A percentile compares a stretch with the other conserved stretches of the same genome.
Conservation (phyloP, 2,113 vertebrate species). For the Calyptomena viridis region DNA sequence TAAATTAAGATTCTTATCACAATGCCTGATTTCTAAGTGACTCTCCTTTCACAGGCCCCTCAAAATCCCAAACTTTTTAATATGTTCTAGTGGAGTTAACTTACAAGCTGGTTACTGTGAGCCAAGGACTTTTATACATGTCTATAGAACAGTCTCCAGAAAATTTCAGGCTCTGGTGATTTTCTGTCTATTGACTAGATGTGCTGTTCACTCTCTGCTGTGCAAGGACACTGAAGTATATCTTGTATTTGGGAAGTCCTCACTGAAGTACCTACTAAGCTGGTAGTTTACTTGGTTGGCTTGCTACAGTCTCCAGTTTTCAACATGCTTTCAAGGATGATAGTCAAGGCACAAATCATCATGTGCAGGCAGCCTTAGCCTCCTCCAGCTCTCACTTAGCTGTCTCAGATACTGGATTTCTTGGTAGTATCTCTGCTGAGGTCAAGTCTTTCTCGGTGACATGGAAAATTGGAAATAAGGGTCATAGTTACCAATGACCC, state of each 20-base stretch:
- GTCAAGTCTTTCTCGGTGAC: not conserved
- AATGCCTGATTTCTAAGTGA: not conserved
- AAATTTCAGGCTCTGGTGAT: not conserved
- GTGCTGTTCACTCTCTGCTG: not conserved
- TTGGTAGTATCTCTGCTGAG: not conserved
- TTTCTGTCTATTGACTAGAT: not conserved
- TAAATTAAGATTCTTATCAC: constrained; percentile 18
- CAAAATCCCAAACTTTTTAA: not conserved
- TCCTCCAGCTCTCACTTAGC: not conserved
- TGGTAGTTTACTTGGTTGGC: not conserved
- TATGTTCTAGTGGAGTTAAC: accelerated
- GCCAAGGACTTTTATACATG: not conserved
- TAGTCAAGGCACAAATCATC: not conserved
- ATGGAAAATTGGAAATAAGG: not conserved
- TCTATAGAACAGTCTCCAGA: not conserved
- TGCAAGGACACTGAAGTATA: accelerated
- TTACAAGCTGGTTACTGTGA: not conserved
- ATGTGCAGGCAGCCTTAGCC: not conserved
- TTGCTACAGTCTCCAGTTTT: not conserved
- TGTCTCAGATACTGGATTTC: not conserved
- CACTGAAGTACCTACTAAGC: not conserved
- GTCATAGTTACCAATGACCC: not conserved
- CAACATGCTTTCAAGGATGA: not conserved
- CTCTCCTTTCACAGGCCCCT: not conserved
- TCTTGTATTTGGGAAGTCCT: not conserved